phyloP scores from a whole-genome alignment of 2,113 vertebrate genomes.

The Gasterosteus aculeatus region DNA sequence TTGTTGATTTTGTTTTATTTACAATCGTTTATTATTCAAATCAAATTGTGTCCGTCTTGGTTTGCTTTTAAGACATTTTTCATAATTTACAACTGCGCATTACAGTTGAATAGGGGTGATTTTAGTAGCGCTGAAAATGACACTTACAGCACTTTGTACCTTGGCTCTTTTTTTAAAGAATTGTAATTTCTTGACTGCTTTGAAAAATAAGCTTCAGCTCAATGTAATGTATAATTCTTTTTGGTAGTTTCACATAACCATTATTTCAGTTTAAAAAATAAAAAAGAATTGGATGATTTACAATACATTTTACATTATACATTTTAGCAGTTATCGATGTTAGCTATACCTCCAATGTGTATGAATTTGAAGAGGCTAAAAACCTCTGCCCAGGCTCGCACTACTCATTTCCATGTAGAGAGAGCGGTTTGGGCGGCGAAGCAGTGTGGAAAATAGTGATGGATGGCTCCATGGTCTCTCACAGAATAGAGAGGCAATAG shows the following conservation, averaged over 20 bases:
- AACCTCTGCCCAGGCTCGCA: slow-evolving; percentile 38
- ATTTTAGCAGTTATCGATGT: slow-evolving; percentile 25
- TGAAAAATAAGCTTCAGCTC: too few relatives aligned
- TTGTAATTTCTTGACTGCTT: too few relatives aligned
- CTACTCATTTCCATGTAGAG: slow-evolving; percentile 59
- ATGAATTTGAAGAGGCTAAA: slow-evolving; percentile 42
- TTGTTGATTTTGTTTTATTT: slow-evolving; percentile 50
- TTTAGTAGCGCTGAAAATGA: too few relatives aligned
- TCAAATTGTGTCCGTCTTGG: slow-evolving; percentile 7
- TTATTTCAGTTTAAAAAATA: neutral
- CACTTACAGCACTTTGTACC: too few relatives aligned
- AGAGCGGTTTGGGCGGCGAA: slow-evolving; percentile 62
- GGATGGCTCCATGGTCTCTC: slow-evolving; percentile 68
- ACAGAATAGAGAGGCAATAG: slow-evolving; percentile 55
- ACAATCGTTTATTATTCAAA: slow-evolving; percentile 46
- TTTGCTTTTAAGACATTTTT: slow-evolving; percentile 15
- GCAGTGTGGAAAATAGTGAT: slow-evolving; percentile 69
- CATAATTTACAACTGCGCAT: neutral
- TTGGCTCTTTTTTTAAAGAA: too few relatives aligned
- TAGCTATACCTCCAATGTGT: slow-evolving; percentile 36
- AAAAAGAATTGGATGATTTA: neutral
- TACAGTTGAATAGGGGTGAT: neutral
- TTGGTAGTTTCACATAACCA: neutral
- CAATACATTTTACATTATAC: neutral
- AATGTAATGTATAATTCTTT: neutral